A percentile compares a stretch with the other conserved stretches of the same genome.
Conservation (phyloP, 2,797 vertebrate species). For the Stomatorhinus walkeri region DNA sequence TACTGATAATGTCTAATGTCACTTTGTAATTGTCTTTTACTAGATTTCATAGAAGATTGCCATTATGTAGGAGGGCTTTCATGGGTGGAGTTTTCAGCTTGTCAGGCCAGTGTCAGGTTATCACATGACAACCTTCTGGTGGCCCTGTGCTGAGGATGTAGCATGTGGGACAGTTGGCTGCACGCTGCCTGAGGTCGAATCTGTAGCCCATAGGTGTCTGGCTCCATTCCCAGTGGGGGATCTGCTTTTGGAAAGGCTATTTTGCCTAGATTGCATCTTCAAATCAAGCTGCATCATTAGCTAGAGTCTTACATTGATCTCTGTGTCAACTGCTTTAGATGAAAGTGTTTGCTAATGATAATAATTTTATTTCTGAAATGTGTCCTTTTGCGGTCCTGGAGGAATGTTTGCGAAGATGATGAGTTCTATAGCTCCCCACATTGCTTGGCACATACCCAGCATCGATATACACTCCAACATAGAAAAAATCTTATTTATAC, state of each 20-base stretch:
- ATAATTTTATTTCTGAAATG: slow-evolving; percentile 4
- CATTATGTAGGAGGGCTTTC: slow-evolving; percentile 40
- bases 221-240: neutral
- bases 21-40: slow-evolving; percentile 53
- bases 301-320: neutral
- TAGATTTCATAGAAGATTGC: slow-evolving; percentile 48
- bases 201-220: neutral
- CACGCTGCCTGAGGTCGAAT: neutral
- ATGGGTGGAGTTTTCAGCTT: slow-evolving; percentile 14
- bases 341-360: slow-evolving; percentile 9
- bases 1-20: slow-evolving; percentile 46
- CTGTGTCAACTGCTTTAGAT: neutral
- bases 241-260: neutral
- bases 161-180: neutral
- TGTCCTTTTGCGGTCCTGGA: neutral
- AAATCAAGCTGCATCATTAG: slow-evolving; percentile 4
- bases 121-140: neutral
- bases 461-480: neutral
- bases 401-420: neutral
- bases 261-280: neutral
- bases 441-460: neutral
- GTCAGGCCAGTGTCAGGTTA: neutral
- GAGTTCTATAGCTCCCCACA: neutral
- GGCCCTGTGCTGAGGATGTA: neutral
- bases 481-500: neutral